Conservation (phyloP, 2,797 vertebrate species). For the Nothura maculosa region DNA sequence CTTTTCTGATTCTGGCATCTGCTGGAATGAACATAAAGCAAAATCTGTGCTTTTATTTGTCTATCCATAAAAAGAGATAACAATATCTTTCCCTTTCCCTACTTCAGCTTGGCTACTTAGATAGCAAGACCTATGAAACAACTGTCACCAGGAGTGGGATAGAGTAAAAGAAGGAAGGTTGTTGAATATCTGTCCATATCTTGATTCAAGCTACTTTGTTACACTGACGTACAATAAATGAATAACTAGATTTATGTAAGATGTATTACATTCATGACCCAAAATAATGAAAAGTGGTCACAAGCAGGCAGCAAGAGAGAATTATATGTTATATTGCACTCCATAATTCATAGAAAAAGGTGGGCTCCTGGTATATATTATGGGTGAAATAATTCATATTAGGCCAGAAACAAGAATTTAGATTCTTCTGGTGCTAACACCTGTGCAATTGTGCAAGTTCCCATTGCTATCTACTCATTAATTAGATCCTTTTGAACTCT, state of each 20-base stretch:
- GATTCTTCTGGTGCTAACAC: not conserved
- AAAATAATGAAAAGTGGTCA: conserved; percentile 21
- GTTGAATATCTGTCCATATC: not conserved
- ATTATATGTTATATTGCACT: not conserved
- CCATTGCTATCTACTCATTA: not conserved
- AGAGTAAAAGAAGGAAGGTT: not conserved
- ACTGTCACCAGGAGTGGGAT: not conserved
- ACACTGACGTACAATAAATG: not conserved
- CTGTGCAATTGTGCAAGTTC: not conserved
- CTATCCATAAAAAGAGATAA: not conserved
- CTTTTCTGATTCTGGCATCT: not conserved
- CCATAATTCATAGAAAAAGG: not conserved
- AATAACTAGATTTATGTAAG: not conserved
- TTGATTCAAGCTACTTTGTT: not conserved
- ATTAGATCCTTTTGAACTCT: not conserved
- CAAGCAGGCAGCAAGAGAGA: not conserved
- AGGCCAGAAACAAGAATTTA: not conserved
- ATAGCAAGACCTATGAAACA: not conserved
- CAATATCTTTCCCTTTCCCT: not conserved
- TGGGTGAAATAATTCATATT: not conserved
- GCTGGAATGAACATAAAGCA: not conserved
- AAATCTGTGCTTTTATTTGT: not conserved
- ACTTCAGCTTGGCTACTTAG: not conserved
- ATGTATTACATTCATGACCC: not conserved
- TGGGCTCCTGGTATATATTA: not conserved